phyloP scores from a whole-genome alignment of 2,888 invertebrate species.

The Xestia sexstrigata region DNA sequence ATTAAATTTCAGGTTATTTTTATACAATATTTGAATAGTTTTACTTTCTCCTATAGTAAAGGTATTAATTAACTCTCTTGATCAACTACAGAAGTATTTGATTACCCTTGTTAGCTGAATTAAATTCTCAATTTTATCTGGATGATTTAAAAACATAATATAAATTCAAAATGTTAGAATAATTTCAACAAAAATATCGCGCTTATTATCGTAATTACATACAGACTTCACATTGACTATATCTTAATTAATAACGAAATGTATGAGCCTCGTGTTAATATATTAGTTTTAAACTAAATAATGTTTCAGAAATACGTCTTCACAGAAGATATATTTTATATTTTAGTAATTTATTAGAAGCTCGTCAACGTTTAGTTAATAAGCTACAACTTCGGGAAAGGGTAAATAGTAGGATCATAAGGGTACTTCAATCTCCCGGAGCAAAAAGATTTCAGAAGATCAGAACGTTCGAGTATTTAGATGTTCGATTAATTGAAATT shows the following conservation, averaged over 20 bases:
- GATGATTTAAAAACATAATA: neutral
- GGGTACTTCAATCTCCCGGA: neutral
- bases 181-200: slow-evolving; percentile 32
- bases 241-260: slow-evolving; percentile 61
- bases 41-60: neutral
- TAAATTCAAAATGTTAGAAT: neutral
- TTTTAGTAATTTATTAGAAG: slow-evolving; percentile 69
- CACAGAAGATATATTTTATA: slow-evolving; percentile 78
- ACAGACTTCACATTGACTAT: slow-evolving; percentile 50
- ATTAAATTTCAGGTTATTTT: too few species aligned
- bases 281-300: slow-evolving; percentile 67
- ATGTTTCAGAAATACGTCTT: slow-evolving; percentile 71
- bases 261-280: slow-evolving; percentile 79
- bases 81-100: neutral
- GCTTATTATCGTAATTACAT: slow-evolving; percentile 30
- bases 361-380: slow-evolving; percentile 53
- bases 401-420: slow-evolving; percentile 31
- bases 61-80: neutral
- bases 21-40: neutral
- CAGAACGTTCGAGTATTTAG: too few species aligned
- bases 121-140: neutral
- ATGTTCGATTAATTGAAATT: too few species aligned
- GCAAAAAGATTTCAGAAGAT: slow-evolving; percentile 5
- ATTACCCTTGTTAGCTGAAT: neutral
- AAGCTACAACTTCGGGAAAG: slow-evolving; percentile 49